Conservation (phyloP, 2,113 vertebrate species). For the Cyprinodon variegatus region DNA sequence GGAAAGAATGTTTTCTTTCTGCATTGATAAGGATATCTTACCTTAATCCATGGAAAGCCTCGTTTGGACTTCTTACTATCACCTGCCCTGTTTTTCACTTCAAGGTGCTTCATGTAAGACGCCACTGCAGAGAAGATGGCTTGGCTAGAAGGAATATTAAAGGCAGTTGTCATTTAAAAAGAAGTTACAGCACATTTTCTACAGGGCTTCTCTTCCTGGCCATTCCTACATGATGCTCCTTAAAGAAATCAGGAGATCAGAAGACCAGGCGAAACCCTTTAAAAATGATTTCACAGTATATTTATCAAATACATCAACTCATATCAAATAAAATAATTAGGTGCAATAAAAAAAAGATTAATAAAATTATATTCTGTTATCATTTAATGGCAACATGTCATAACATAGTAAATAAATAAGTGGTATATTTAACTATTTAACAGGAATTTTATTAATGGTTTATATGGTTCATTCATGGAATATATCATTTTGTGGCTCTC, state of each 20-base stretch:
- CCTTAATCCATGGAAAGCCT: slow-evolving; percentile 79
- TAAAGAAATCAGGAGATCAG: not conserved
- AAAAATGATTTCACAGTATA: too few relatives aligned
- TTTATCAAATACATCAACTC: too few relatives aligned
- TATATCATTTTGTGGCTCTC: too few relatives aligned
- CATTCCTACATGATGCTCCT: not conserved
- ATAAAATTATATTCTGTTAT: too few relatives aligned
- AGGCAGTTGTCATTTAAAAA: slow-evolving; percentile 1
- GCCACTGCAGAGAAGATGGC: slow-evolving; percentile 84
- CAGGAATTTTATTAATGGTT: too few relatives aligned
- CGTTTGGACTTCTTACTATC: slow-evolving; percentile 88
- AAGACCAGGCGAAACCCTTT: not conserved
- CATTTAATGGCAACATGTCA: too few relatives aligned
- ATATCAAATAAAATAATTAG: too few relatives aligned
- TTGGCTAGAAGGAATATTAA: slow-evolving; percentile 70
- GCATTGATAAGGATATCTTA: slow-evolving; percentile 27
- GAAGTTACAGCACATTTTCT: not conserved
- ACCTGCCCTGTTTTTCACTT: slow-evolving; percentile 84
- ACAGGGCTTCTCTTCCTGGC: not conserved
- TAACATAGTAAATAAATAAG: too few relatives aligned
- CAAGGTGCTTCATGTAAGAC: slow-evolving; percentile 89
- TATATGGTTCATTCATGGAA: too few relatives aligned
- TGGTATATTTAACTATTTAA: too few relatives aligned
- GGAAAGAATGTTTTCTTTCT: not conserved
- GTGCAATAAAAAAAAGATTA: too few relatives aligned